Evolutionary conservation across 1,140 invertebrate species (phyloP).

Genomic region (Delia radicum): DNA sequence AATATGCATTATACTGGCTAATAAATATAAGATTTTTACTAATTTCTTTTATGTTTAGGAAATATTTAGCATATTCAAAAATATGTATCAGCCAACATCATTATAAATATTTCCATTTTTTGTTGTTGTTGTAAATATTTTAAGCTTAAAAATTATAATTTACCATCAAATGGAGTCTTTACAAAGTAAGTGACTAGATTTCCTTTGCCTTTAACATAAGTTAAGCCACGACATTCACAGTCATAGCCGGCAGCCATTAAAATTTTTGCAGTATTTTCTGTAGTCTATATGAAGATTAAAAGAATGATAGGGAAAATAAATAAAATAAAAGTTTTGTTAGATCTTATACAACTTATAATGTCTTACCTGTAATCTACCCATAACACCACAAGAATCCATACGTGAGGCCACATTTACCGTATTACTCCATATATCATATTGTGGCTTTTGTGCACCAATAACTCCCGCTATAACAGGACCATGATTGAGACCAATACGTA

Average conservation of each 20-base stretch:
- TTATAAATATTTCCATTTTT: background rate
- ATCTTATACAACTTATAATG: background rate
- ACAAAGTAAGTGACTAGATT: constrained; percentile 90
- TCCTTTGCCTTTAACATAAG: constrained; percentile 93
- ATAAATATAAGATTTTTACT: background rate
- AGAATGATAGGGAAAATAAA: background rate
- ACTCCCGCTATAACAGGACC: constrained; percentile 93
- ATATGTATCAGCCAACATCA: background rate
- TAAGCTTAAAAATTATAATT: constrained; percentile 38
- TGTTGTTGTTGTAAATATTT: background rate
- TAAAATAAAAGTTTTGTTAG: background rate
- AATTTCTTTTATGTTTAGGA: no score
- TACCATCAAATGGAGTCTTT: constrained; percentile 72
- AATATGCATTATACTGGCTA: background rate
- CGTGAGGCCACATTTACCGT: constrained; percentile 94
- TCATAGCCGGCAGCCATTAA: constrained; percentile 79
- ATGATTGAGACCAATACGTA: constrained; percentile 90
- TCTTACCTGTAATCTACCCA: constrained; percentile 78
- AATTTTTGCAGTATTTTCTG: constrained; percentile 87
- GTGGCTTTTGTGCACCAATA: constrained; percentile 94
- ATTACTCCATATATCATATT: constrained; percentile 98
- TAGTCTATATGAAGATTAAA: constrained; percentile 54
- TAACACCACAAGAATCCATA: constrained; percentile 94
- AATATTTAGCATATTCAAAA: background rate
- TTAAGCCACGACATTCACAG: constrained; percentile 83